phyloP scores from a whole-genome alignment of 1,140 invertebrate genomes.

The Lordiphosa stackelbergi region DNA sequence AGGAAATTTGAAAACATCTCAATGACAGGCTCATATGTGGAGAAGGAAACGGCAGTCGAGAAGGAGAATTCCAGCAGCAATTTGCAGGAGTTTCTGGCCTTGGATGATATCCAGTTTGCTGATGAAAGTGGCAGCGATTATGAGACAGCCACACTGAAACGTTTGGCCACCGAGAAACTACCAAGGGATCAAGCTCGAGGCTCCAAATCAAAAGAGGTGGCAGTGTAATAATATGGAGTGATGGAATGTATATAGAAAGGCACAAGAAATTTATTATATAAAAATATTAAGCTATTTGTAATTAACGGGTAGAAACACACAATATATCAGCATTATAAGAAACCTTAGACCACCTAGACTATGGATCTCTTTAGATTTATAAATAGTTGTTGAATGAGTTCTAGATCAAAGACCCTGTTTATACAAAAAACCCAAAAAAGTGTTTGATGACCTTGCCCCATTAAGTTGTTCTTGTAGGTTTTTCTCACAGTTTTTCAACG shows the following conservation, averaged over 20 bases:
- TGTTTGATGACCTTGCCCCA: no score
- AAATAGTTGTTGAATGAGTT: no score
- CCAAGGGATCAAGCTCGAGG: conserved; percentile 1
- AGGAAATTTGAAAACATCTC: conserved; percentile 44
- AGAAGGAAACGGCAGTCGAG: conserved; percentile 78
- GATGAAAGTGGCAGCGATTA: conserved; percentile 77
- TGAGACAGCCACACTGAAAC: conserved; percentile 54
- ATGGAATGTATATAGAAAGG: conserved; percentile 38
- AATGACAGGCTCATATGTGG: conserved; percentile 71
- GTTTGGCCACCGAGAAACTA: conserved; percentile 12
- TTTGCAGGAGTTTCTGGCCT: conserved; percentile 68
- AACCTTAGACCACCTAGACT: conserved; percentile 35
- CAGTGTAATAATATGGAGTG: conserved; percentile 30
- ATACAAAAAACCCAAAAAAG: no score
- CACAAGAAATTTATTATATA: conserved; percentile 2
- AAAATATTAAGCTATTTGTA: no score
- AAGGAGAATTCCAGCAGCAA: conserved; percentile 77
- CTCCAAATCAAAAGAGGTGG: conserved; percentile 42
- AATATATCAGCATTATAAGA: conserved; percentile 19
- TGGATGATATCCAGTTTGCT: conserved; percentile 79
- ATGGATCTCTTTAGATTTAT: conserved; percentile 15
- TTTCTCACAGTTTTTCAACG: no score
- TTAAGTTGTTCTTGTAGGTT: no score
- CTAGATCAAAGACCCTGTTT: no score
- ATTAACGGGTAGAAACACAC: no score